phyloP scores from a whole-genome alignment of 2,797 vertebrate species.

The Tolypeutes matacus region DNA sequence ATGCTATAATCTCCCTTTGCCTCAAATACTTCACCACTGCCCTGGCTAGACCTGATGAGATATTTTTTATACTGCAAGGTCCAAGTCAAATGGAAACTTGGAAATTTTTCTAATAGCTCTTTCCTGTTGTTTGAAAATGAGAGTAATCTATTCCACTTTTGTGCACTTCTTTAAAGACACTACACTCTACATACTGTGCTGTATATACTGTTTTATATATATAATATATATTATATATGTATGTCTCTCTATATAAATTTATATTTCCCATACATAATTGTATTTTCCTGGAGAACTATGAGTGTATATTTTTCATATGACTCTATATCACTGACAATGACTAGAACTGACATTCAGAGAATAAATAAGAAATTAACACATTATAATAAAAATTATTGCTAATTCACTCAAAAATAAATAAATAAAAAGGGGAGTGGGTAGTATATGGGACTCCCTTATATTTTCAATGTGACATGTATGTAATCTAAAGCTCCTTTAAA shows the following conservation, averaged over 20 bases:
- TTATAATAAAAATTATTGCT: slow-evolving; percentile 39
- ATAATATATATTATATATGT: too few relatives aligned
- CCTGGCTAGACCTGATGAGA: not conserved
- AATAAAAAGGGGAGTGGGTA: too few relatives aligned
- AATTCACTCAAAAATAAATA: not conserved
- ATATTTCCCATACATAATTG: not conserved
- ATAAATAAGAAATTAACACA: slow-evolving; percentile 16
- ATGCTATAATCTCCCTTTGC: not conserved
- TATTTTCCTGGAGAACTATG: not conserved
- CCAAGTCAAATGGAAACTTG: slow-evolving; percentile 34
- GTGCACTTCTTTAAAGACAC: not conserved
- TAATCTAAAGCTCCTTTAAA: too few relatives aligned
- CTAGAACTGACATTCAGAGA: slow-evolving; percentile 19
- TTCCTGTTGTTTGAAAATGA: not conserved
- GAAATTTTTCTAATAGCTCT: not conserved
- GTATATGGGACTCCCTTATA: too few relatives aligned
- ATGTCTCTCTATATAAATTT: not conserved
- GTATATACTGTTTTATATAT: too few relatives aligned
- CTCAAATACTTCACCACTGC: slow-evolving; percentile 7
- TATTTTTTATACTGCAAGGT: not conserved
- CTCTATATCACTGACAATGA: not conserved
- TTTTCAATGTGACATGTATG: too few relatives aligned
- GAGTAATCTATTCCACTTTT: not conserved
- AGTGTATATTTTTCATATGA: slow-evolving; percentile 1
- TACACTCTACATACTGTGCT: not conserved